Conservation (phyloP, 2,113 vertebrate species). For the Hiodon alosoides region DNA sequence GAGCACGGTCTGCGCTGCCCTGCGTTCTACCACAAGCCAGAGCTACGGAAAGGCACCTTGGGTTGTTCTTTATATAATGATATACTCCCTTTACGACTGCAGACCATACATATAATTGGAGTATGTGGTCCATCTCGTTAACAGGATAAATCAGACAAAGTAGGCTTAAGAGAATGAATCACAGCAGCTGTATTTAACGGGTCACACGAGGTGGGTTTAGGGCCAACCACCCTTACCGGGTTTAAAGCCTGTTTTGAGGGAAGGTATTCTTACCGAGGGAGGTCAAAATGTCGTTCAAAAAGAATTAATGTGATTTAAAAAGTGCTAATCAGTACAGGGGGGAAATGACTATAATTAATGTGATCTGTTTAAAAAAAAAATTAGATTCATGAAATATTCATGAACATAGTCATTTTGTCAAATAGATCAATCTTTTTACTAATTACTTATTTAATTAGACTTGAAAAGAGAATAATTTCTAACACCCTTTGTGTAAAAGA, state of each 20-base stretch:
- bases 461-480: not conserved
- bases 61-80: not conserved
- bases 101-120: not conserved
- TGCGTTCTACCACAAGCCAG: not conserved
- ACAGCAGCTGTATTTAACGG: not conserved
- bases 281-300: not conserved
- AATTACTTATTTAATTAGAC: conserved; percentile 22
- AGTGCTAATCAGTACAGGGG: not conserved
- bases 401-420: conserved; percentile 14
- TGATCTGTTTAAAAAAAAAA: conserved; percentile 18
- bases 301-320: not conserved
- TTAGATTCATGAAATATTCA: conserved; percentile 15
- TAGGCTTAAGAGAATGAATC: conserved; percentile 5
- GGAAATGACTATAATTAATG: conserved; percentile 16
- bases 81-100: conserved; percentile 3
- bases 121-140: not conserved
- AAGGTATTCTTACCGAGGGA: no score
- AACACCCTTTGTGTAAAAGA: not conserved
- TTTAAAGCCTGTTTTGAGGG: not conserved
- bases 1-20: not conserved
- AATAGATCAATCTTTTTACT: conserved; percentile 14
- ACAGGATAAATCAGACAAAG: conserved; percentile 11
- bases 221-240: not conserved
- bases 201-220: not conserved
- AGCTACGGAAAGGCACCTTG: not conserved